Percentiles rank a stretch among this genome's conserved stretches.
phyloP scores from a whole-genome alignment of 2,888 invertebrate genomes.

The Phaedon cochleariae region DNA sequence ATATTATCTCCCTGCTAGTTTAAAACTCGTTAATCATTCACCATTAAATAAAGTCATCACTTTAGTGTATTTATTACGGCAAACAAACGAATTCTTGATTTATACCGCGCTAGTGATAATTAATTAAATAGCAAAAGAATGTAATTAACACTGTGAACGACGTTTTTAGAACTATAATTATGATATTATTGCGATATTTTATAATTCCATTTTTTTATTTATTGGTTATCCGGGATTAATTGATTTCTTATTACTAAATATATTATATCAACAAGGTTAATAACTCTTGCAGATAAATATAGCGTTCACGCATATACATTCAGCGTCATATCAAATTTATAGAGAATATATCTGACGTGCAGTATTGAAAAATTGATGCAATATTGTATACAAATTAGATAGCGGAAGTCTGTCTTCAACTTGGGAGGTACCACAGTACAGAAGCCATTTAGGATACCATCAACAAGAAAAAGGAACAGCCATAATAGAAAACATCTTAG shows the following conservation, averaged over 20 bases:
- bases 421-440: no score
- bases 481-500: no score
- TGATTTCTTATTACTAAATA: conserved; percentile 14
- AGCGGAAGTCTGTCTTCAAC: no score
- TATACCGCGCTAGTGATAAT: conserved; percentile 24
- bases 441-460: no score
- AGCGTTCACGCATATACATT: neutral
- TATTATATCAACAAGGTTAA: conserved; percentile 9
- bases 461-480: no score
- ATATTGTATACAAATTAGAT: no score
- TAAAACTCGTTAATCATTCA: conserved; percentile 25
- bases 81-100: conserved; percentile 26
- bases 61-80: conserved; percentile 23
- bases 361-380: no score
- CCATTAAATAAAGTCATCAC: conserved; percentile 27
- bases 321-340: neutral
- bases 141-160: conserved; percentile 20
- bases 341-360: neutral
- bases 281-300: conserved; percentile 6
- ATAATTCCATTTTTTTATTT: conserved; percentile 18
- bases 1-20: conserved; percentile 17
- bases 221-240: conserved; percentile 7
- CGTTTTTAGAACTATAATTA: conserved; percentile 17
- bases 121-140: conserved; percentile 21
- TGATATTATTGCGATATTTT: conserved; percentile 21